Base-by-base conservation (phyloP, 2,888 invertebrate genomes). In the Patella caerulea region DNA sequence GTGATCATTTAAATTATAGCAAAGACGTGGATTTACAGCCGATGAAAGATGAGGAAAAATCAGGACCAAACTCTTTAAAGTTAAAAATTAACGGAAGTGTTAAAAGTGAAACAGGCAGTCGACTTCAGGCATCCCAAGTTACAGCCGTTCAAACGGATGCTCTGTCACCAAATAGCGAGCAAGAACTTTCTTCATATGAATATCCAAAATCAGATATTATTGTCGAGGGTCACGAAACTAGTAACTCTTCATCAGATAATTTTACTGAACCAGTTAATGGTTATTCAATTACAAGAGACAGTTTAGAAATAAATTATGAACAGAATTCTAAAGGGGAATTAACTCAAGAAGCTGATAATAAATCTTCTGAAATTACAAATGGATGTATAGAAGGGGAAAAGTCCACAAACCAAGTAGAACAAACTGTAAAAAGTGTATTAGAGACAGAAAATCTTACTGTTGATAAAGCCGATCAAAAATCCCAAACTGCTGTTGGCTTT, bases 151-250 rank as follows among this genome's bases (percentile, higher is more conserved):
- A 83, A 71, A 83, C 83, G 7, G 83, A 83, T 73, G 80, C 78
- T 2, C 59, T 83, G 56, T 79, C 83, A 0, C 83, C 83, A 19
- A 72, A 71, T 17, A 82, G 80, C 72, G 83, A 83, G 70, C 77
- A 71, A 52, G 83, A 83, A 34, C 72, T 83, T 24, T 55, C 77
- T 69, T 81, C 78, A 29, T 75, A 73, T 15, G 77, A 80, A 1
- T 79, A 82, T 55, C 83, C 83, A n/a, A 79, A 79, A 70, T 79
- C 83, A 9, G 80, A 82, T 75, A 83, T 83, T 71, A 74, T 82
- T 72, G 82, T 83, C n/a, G 82, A 78, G 59, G 82, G 83, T 7
- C 83, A 83, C 74, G 79, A 71, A 2, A 75, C 78, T 15, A 70
- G 77, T 55, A 34, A 75, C n/a, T 5, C 14, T 15, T 65, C 65